Base-by-base conservation (phyloP, 2,113 vertebrate genomes). In the Coregonus clupeaformis region DNA sequence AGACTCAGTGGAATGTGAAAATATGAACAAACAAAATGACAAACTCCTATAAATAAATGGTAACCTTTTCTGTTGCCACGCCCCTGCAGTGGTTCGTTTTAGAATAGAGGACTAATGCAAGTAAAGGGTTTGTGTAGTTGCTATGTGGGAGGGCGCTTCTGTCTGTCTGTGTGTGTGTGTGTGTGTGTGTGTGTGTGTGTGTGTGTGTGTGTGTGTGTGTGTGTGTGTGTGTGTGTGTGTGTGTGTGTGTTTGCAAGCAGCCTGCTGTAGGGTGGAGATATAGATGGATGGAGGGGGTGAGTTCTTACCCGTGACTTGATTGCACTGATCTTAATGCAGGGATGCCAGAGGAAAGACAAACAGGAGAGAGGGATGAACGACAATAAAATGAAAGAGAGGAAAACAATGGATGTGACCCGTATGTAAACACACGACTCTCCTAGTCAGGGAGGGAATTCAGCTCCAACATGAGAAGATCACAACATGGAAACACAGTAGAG, bases 291-390 rank as follows among this genome's bases (percentile, higher is more conserved):
- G 73, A 59, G 55, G 64, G 64, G 66, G 22, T 13, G 27, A 63
- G 47, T 62, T 80, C 90, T 89, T 87, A 90, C 88, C 88, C 83
- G 75, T 72, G 87, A 69, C 67, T 84, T 88, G 32, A 90, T 79
- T 12, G 62, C 72, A 90, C 79, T 90, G 82, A 90, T 92, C 91
- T 91, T 84, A 79, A 64, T 71, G 84, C 85, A 86, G 82, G 77
- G 66, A 81, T 83, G 81, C 71, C 52, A 79, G 80, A 72, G 82
- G 83, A 89, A 71, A 80, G 65, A 79, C 79, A 84, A 79, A 86
- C 83, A 79, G 66, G 76, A 80, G 71, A 73, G 22, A 77, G 74
- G 67, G 79, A 84, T 79, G 70, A 77, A 27, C 6, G 27, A 72
- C 69, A 27, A 13, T 77, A 76, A 6, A 7, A 7, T 47, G 30